Conservation (phyloP, 2,797 vertebrate species). For the Erethizon dorsatum region DNA sequence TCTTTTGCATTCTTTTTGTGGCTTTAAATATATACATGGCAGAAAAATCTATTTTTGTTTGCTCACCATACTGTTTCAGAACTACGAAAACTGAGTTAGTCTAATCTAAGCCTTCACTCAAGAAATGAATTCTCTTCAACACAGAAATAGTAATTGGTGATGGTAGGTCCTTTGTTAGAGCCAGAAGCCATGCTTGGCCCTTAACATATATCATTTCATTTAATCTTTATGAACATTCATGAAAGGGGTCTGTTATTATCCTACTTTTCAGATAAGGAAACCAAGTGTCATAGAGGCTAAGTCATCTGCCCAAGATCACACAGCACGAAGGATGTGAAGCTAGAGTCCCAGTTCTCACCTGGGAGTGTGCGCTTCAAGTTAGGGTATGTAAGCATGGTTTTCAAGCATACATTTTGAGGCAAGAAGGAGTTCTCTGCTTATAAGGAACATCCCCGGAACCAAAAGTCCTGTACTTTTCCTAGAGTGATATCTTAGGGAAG, state of each 20-base stretch:
- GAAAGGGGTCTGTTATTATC: not conserved
- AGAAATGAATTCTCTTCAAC: not conserved
- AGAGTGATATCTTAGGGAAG: not conserved
- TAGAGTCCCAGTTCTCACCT: not conserved
- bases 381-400: not conserved
- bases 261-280: not conserved
- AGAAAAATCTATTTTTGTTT: conserved; percentile 48
- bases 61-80: not conserved
- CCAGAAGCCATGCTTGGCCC: rapidly evolving
- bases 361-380: not conserved
- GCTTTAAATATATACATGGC: not conserved
- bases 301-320: not conserved
- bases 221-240: no score
- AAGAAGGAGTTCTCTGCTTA: not conserved
- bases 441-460: not conserved
- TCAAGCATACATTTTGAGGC: not conserved
- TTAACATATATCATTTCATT: not conserved
- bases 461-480: not conserved
- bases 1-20: not conserved
- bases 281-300: not conserved
- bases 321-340: not conserved
- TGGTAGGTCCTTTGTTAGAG: not conserved
- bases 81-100: not conserved
- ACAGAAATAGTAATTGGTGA: not conserved
- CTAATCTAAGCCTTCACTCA: not conserved